These are phyloP conservation scores for Anguilla pacifica DNA, from an alignment of 2,797 vertebrate species.

Conservation along the genomic window DNA sequence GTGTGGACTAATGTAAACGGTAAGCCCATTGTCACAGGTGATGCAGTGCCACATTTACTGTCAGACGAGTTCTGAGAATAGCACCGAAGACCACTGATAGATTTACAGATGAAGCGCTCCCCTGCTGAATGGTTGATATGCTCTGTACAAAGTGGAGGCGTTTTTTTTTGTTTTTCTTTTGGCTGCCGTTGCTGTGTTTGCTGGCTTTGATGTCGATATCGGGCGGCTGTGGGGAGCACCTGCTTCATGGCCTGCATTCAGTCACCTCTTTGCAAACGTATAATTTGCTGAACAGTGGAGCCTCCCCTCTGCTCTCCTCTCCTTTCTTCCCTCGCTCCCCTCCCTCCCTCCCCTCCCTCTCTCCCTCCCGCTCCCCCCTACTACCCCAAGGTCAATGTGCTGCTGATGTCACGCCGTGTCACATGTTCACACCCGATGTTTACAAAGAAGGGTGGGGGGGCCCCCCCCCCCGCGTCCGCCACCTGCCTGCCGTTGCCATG, in stretches of 20 bases:
- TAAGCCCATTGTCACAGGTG: not conserved
- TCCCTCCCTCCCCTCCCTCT: not conserved
- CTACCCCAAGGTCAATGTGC: slow-evolving; percentile 48
- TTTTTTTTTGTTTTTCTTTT: not conserved
- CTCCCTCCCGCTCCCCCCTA: not conserved
- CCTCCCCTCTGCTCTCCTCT: slow-evolving; percentile 19
- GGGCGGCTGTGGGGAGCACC: slow-evolving; percentile 7
- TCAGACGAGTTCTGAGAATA: not conserved
- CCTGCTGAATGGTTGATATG: not conserved
- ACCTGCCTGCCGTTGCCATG: slow-evolving; percentile 67
- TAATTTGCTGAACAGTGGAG: slow-evolving; percentile 8
- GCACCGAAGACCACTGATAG: not conserved
- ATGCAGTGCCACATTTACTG: not conserved
- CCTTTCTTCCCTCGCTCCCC: not conserved
- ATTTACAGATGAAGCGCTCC: not conserved
- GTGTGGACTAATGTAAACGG: not conserved
- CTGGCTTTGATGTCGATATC: not conserved
- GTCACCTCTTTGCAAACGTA: slow-evolving; percentile 17
- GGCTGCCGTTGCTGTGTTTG: not conserved
- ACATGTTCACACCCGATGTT: slow-evolving; percentile 60
- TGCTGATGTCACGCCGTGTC: slow-evolving; percentile 54
- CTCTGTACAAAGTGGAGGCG: not conserved
- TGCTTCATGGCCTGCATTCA: not conserved
- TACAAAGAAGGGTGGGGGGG: slow-evolving; percentile 44
- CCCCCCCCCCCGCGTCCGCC: slow-evolving; percentile 38